phyloP scores from a whole-genome alignment of 30 jellyfish, hydroid and myxozoan genomes.

The Hydractinia echinata region DNA sequence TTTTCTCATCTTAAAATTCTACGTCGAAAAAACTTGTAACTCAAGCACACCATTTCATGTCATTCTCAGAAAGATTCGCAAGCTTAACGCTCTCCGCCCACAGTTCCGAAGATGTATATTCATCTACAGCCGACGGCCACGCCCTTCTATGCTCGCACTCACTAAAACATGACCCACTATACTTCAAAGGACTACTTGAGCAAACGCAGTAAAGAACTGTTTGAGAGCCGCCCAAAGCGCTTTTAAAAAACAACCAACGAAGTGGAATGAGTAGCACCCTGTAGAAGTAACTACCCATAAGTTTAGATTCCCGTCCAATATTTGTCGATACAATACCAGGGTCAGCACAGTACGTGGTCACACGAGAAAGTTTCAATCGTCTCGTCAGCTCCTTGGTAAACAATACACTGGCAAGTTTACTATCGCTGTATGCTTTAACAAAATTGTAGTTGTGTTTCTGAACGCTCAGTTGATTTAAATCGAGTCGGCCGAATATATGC shows the following conservation, averaged over 20 bases:
- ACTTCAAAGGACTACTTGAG: conserved; percentile 28
- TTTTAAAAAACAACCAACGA: conserved; percentile 52
- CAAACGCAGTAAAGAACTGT: conserved; percentile 64
- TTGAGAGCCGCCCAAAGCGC: conserved; percentile 72
- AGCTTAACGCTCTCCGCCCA: conserved; percentile 41
- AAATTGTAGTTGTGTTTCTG: conserved; percentile 33
- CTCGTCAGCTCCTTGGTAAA: conserved; percentile 20
- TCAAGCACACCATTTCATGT: too few species aligned
- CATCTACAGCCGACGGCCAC: conserved; percentile 47
- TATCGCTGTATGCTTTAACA: conserved; percentile 47
- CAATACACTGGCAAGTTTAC: conserved; percentile 45
- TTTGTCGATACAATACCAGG: conserved; percentile 87
- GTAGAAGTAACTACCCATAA: conserved; percentile 40
- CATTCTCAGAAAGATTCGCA: not conserved
- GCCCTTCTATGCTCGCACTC: conserved; percentile 48
- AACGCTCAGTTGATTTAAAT: conserved; percentile 37
- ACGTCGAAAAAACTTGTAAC: too few species aligned
- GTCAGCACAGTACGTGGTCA: conserved; percentile 32
- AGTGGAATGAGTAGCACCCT: conserved; percentile 46
- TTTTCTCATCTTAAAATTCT: too few species aligned
- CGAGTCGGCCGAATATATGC: conserved; percentile 56
- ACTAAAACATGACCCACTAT: conserved; percentile 63
- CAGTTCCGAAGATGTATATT: conserved; percentile 34
- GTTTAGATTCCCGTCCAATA: conserved; percentile 44
- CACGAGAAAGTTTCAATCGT: not conserved